These are phyloP conservation scores for Misgurnus anguillicaudatus DNA, from an alignment of 2,113 vertebrate species.

Conservation along the genomic window DNA sequence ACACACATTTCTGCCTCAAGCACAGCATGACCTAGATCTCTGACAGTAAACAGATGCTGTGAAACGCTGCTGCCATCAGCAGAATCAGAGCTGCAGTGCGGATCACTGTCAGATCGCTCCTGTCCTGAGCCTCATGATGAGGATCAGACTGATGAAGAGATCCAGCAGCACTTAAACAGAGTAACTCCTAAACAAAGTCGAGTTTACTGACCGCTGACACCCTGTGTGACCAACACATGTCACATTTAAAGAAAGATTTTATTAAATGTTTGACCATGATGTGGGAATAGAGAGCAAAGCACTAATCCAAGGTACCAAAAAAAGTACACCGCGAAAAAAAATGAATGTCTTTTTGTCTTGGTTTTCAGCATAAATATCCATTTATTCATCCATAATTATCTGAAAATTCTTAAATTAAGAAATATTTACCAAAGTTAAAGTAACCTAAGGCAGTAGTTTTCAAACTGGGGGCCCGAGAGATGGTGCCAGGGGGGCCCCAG, in stretches of 20 bases:
- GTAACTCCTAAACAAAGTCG: background rate
- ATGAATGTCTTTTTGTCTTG: too few relatives aligned
- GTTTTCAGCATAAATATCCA: too few relatives aligned
- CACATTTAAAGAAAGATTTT: slow-evolving; percentile 22
- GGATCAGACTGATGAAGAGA: slow-evolving; percentile 64
- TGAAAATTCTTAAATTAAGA: too few relatives aligned
- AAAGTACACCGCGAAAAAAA: too few relatives aligned
- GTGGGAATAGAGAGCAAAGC: too few relatives aligned
- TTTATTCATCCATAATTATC: too few relatives aligned
- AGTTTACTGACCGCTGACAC: slow-evolving; percentile 46
- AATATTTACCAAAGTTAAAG: too few relatives aligned
- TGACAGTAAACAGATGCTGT: slow-evolving; percentile 65
- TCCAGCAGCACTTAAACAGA: slow-evolving; percentile 62
- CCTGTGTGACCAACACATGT: slow-evolving; percentile 5
- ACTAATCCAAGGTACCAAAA: too few relatives aligned
- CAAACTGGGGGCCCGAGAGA: too few relatives aligned
- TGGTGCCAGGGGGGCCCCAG: too few relatives aligned
- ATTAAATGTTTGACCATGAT: too few relatives aligned
- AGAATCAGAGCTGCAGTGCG: slow-evolving; percentile 68
- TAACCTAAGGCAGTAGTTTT: too few relatives aligned
- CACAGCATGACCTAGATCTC: slow-evolving; percentile 72
- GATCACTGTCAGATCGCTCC: slow-evolving; percentile 78
- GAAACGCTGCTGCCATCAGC: slow-evolving; percentile 69
- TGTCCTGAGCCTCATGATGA: slow-evolving; percentile 60
- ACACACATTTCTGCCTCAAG: background rate